Evolutionary conservation across 2,113 vertebrate genomes (phyloP).

Genomic region (Dipodomys merriami): DNA sequence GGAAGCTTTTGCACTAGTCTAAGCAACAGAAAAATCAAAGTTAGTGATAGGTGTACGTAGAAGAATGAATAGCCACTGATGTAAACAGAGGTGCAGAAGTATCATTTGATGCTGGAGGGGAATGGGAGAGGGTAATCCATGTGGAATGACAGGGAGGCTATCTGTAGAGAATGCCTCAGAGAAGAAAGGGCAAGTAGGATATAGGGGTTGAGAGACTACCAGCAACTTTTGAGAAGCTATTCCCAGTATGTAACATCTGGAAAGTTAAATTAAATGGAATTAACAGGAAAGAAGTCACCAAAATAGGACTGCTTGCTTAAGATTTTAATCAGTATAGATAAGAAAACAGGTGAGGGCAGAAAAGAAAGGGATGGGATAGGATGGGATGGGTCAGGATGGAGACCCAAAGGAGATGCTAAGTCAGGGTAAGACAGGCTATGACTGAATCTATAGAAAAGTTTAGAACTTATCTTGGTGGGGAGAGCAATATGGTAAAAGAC

Average conservation of each 20-base stretch:
- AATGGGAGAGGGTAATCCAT: neutral
- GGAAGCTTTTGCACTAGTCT: neutral
- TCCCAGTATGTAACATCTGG: neutral
- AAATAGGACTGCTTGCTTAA: neutral
- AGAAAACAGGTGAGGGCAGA: neutral
- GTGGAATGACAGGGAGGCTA: neutral
- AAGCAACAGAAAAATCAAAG: neutral
- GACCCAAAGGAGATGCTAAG: neutral
- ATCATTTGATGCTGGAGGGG: neutral
- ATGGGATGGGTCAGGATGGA: rapidly evolving
- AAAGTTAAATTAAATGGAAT: too few species aligned
- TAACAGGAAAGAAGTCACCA: neutral
- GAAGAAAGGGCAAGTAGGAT: neutral
- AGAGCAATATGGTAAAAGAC: neutral
- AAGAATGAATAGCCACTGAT: neutral
- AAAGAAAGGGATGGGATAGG: neutral
- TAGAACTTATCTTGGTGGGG: neutral
- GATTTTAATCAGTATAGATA: neutral
- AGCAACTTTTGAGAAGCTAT: neutral
- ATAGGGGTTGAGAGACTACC: neutral
- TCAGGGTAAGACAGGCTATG: neutral
- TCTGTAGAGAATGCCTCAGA: neutral
- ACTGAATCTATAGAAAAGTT: constrained; percentile 4
- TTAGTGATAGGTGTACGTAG: neutral
- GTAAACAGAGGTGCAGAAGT: neutral